Evolutionary conservation across 2,797 vertebrate species (phyloP).

Genomic region (Coccyzus lansbergi): DNA sequence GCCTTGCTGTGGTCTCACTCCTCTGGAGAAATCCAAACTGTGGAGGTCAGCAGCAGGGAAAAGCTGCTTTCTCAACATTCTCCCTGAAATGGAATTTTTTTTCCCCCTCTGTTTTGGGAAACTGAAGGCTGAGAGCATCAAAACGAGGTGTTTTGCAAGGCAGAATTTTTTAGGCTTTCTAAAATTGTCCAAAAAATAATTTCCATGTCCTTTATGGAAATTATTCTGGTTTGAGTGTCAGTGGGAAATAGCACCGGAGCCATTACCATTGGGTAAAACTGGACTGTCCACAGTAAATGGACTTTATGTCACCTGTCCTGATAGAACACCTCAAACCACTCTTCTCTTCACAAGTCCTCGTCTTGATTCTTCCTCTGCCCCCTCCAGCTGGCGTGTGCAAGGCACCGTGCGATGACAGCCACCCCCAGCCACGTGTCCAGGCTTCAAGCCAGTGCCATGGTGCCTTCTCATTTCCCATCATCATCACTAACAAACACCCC

Average conservation of each 20-base stretch:
- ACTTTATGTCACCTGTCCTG: not conserved
- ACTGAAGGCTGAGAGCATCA: not conserved
- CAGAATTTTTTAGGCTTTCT: not conserved
- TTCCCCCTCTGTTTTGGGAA: not conserved
- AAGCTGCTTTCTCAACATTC: not conserved
- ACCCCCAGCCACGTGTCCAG: not conserved
- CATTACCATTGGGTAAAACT: not conserved
- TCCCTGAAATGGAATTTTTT: not conserved
- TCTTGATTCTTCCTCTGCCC: not conserved
- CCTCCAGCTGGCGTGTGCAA: not conserved
- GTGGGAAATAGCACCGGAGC: not conserved
- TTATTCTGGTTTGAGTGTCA: not conserved
- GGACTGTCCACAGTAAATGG: not conserved
- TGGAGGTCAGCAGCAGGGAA: not conserved
- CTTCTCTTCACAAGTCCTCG: not conserved
- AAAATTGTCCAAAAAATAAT: not conserved
- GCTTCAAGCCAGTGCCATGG: not conserved
- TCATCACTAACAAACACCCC: not conserved
- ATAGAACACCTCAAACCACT: not conserved
- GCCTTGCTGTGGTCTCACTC: not conserved
- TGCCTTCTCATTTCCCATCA: not conserved
- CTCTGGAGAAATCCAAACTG: not conserved
- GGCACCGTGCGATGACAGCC: fast-evolving
- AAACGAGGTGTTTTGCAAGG: not conserved
- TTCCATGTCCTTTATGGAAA: not conserved